Percentiles rank a stretch among this genome's conserved stretches.
Conservation (phyloP, 2,888 invertebrate genomes). For the Coelogynopora nodosa region DNA sequence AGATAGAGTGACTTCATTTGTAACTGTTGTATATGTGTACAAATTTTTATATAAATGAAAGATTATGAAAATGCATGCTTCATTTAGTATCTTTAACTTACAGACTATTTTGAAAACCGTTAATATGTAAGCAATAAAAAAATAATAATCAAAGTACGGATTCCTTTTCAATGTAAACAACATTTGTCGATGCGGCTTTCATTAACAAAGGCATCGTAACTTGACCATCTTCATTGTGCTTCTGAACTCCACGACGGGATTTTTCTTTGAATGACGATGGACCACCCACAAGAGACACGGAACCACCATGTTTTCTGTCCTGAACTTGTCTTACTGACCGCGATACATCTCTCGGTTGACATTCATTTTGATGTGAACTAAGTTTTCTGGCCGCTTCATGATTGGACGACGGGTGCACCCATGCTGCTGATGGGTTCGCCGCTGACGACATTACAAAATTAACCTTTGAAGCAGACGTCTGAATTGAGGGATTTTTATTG, state of each 20-base stretch:
- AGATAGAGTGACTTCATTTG: too few species aligned
- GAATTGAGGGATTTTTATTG: too few species aligned
- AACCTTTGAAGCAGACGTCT: background rate
- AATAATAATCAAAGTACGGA: background rate
- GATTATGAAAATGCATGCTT: too few species aligned
- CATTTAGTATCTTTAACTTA: too few species aligned
- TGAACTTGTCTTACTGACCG: background rate
- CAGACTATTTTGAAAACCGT: too few species aligned
- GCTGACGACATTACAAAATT: background rate
- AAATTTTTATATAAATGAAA: too few species aligned
- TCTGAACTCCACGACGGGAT: background rate
- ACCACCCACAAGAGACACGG: background rate
- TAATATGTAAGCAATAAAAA: too few species aligned
- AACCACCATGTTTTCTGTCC: background rate
- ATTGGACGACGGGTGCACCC: background rate
- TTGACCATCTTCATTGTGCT: background rate
- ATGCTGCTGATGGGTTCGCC: background rate
- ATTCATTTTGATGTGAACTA: background rate
- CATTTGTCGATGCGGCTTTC: background rate
- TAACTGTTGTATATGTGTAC: too few species aligned
- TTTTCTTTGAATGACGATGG: background rate
- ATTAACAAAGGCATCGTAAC: background rate
- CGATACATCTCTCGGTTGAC: background rate
- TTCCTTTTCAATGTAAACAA: background rate
- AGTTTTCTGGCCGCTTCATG: background rate